phyloP scores from a whole-genome alignment of 2,797 vertebrate species.

The Sparus aurata region DNA sequence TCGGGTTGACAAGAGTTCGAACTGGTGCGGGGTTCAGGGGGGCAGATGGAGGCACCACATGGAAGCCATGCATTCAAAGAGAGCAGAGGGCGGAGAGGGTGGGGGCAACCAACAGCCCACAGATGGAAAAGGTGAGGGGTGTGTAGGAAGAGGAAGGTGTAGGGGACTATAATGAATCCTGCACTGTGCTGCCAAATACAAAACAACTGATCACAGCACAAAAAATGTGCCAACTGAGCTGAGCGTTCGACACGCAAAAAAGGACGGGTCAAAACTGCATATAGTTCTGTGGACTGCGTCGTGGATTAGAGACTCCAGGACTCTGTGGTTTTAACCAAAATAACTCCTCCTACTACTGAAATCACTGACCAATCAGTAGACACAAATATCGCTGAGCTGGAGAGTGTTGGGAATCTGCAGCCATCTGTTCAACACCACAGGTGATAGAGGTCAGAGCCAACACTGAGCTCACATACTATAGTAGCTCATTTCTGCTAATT shows the following conservation, averaged over 20 bases:
- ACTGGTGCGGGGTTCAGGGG: slow-evolving; percentile 54
- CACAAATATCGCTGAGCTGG: slow-evolving; percentile 71
- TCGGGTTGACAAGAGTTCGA: slow-evolving; percentile 37
- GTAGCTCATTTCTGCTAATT: slow-evolving; percentile 32
- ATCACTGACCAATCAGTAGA: slow-evolving; percentile 61
- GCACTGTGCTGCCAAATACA: slow-evolving; percentile 82
- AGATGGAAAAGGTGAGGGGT: slow-evolving; percentile 71
- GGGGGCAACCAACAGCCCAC: slow-evolving; percentile 63
- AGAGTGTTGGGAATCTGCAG: slow-evolving; percentile 59
- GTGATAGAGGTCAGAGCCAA: slow-evolving; percentile 68
- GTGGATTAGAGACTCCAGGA: slow-evolving; percentile 13
- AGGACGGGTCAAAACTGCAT: slow-evolving; percentile 32
- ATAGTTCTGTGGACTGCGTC: background rate
- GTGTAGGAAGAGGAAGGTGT: slow-evolving; percentile 46
- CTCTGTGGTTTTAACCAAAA: slow-evolving; percentile 15
- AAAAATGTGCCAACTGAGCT: slow-evolving; percentile 29
- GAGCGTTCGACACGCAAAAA: slow-evolving; percentile 37
- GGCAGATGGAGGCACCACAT: slow-evolving; percentile 83
- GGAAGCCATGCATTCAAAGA: slow-evolving; percentile 85
- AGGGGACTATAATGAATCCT: slow-evolving; percentile 63
- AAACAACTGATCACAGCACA: slow-evolving; percentile 54
- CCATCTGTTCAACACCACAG: slow-evolving; percentile 82
- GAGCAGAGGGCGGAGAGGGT: slow-evolving; percentile 37
- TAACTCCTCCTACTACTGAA: slow-evolving; percentile 54
- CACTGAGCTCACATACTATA: slow-evolving; percentile 45